phyloP scores from a whole-genome alignment of 2,888 invertebrate species.

The Lobophora halterata region DNA sequence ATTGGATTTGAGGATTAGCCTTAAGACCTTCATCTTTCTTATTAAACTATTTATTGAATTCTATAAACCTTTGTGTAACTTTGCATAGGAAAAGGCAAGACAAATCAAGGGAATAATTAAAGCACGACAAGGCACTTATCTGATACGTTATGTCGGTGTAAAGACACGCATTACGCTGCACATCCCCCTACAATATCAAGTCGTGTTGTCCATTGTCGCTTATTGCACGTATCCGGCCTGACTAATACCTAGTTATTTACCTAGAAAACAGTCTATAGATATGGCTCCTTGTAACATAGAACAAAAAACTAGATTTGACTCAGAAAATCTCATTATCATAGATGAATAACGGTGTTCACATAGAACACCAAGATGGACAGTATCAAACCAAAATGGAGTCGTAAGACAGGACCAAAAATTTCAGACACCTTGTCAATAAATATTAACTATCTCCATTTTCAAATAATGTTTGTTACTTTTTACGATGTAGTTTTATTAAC shows the following conservation, averaged over 20 bases:
- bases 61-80: not conserved
- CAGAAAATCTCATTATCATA: too few species aligned
- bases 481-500: too few species aligned
- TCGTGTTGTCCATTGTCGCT: conserved; percentile 49
- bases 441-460: too few species aligned
- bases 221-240: conserved; percentile 63
- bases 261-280: conserved; percentile 30
- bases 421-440: too few species aligned
- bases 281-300: conserved; percentile 18
- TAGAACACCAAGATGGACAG: too few species aligned
- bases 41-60: too few species aligned
- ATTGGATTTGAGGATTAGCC: too few species aligned
- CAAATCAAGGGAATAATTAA: conserved; percentile 10
- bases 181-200: conserved; percentile 31
- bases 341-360: too few species aligned
- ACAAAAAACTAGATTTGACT: conserved; percentile 1
- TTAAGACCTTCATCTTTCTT: too few species aligned
- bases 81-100: conserved; percentile 1
- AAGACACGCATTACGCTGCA: conserved; percentile 33
- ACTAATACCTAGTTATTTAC: conserved; percentile 24
- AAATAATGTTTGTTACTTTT: too few species aligned
- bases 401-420: too few species aligned
- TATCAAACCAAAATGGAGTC: too few species aligned
- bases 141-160: conserved; percentile 26
- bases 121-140: conserved; percentile 11